A percentile compares a stretch with the other conserved stretches of the same genome.
These are phyloP conservation scores for Eubucco bourcierii DNA, from an alignment of 2,113 vertebrate genomes.

Conservation along the genomic window DNA sequence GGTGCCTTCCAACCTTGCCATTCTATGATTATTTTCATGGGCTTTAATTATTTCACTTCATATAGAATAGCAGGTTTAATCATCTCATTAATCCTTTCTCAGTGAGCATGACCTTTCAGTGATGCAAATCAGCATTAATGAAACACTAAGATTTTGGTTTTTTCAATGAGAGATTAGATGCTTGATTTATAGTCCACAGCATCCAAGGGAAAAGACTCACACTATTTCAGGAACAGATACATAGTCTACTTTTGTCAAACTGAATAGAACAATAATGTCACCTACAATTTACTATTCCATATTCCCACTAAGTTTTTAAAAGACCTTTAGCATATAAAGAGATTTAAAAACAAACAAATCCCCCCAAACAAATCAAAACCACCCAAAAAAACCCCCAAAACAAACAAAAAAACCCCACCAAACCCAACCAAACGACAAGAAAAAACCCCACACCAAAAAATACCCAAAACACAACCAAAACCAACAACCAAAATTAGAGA, in stretches of 20 bases:
- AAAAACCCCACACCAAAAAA: no score
- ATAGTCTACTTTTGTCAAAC: background rate
- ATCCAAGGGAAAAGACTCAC: background rate
- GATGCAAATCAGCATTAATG: background rate
- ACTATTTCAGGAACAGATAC: background rate
- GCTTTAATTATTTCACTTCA: background rate
- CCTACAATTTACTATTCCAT: background rate
- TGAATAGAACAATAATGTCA: background rate
- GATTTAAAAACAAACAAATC: no score
- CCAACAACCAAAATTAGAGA: background rate
- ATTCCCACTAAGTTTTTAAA: background rate
- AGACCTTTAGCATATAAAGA: background rate
- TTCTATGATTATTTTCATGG: fast-evolving
- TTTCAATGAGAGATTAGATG: background rate
- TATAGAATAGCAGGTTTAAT: background rate
- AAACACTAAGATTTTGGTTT: fast-evolving
- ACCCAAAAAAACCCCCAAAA: no score
- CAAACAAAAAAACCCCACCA: no score
- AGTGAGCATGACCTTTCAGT: background rate
- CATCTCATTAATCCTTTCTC: background rate
- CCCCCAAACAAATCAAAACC: no score
- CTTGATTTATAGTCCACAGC: background rate
- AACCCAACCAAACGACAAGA: no score
- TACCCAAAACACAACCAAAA: background rate
- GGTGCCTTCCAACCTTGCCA: no score